Evolutionary conservation across 2,113 vertebrate species (phyloP).

Genomic region (Pantherophis guttatus): DNA sequence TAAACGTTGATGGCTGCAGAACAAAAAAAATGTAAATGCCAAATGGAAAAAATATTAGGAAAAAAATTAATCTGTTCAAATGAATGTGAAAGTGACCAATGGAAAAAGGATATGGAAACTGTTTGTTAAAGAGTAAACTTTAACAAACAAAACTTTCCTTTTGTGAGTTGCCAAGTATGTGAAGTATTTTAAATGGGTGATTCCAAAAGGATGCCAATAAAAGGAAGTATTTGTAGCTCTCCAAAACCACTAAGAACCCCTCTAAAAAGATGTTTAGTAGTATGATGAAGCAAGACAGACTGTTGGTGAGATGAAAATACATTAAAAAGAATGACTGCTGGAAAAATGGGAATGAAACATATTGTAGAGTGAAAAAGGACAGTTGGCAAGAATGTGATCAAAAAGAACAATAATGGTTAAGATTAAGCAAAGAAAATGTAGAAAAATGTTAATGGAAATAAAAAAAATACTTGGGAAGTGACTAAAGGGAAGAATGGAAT

Average conservation of each 20-base stretch:
- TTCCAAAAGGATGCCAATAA: neutral
- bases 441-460: neutral
- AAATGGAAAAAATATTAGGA: neutral
- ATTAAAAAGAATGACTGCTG: neutral
- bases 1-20: neutral
- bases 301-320: neutral
- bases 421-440: neutral
- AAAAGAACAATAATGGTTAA: neutral
- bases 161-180: neutral
- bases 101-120: neutral
- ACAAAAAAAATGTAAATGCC: neutral
- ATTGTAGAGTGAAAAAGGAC: neutral
- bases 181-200: neutral
- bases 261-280: neutral
- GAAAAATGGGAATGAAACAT: neutral
- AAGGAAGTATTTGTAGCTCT: neutral
- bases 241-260: neutral
- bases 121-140: neutral
- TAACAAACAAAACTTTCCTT: neutral
- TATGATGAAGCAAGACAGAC: neutral
- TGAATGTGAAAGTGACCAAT: neutral
- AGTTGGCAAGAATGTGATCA: neutral
- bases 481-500: neutral
- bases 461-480: neutral
- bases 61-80: neutral